phyloP scores from a whole-genome alignment of 1,140 invertebrate genomes.

The Coptotermes formosanus region DNA sequence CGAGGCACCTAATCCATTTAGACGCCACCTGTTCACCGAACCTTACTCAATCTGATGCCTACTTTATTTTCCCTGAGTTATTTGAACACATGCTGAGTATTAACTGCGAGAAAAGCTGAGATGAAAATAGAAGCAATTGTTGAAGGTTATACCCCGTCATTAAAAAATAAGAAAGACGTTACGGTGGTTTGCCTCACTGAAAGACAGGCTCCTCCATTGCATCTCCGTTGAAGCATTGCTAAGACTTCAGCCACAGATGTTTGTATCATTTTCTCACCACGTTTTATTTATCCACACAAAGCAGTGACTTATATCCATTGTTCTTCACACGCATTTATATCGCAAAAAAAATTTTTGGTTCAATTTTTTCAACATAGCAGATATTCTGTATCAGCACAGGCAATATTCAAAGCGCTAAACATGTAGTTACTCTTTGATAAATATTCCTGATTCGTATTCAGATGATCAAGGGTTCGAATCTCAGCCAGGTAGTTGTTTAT shows the following conservation, averaged over 20 bases:
- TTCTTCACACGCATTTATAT: neutral
- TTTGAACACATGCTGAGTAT: neutral
- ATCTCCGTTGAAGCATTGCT: neutral
- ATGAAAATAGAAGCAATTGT: neutral
- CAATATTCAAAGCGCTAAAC: neutral
- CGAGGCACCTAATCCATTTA: neutral
- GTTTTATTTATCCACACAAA: neutral
- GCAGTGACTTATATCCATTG: neutral
- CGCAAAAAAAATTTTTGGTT: neutral
- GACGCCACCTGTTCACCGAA: neutral
- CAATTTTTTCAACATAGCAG: neutral
- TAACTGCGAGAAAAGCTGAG: neutral
- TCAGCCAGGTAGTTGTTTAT: too few relatives aligned
- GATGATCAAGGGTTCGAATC: too few relatives aligned
- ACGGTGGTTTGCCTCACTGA: neutral
- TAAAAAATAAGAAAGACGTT: neutral
- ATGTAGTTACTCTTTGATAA: too few relatives aligned
- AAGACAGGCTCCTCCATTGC: neutral
- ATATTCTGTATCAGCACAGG: neutral
- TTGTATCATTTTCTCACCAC: neutral
- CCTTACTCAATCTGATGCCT: neutral
- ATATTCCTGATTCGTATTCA: too few relatives aligned
- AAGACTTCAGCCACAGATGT: neutral
- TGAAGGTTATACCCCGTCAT: neutral
- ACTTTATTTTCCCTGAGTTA: neutral